Evolutionary conservation across 53 echinoderm and acorn worm genomes (phyloP).

Genomic region (Zoroaster sp.): DNA sequence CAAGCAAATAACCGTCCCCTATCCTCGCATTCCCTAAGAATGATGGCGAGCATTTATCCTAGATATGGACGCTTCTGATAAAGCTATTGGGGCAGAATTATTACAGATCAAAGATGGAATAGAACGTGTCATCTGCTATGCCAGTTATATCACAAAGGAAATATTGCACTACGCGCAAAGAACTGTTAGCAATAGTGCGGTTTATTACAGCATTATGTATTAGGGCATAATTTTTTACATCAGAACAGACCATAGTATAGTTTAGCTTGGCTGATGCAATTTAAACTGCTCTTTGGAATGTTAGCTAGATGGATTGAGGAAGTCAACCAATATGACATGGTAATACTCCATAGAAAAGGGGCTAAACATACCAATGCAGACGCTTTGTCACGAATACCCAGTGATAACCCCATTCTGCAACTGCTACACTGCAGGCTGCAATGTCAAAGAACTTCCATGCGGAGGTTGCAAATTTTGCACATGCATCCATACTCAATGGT

Average conservation of each 20-base stretch:
- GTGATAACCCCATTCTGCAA: too few relatives aligned
- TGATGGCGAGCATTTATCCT: neutral
- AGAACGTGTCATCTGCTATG: constrained; percentile 31
- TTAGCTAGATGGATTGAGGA: too few relatives aligned
- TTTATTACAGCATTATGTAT: constrained; percentile 33
- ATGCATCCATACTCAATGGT: neutral
- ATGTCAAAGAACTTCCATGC: too few relatives aligned
- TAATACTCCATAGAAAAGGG: too few relatives aligned
- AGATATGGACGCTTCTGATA: constrained; percentile 41
- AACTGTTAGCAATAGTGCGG: constrained; percentile 47
- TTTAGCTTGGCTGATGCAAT: constrained; percentile 40
- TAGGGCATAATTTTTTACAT: constrained; percentile 36
- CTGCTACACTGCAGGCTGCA: too few relatives aligned
- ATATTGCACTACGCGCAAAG: constrained; percentile 46
- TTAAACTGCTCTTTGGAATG: constrained; percentile 12
- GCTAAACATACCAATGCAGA: too few relatives aligned
- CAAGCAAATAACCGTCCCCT: neutral
- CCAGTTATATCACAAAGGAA: constrained; percentile 15
- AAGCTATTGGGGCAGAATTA: constrained; percentile 24
- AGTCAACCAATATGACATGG: too few relatives aligned
- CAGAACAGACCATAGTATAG: constrained; percentile 56
- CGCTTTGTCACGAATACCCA: too few relatives aligned
- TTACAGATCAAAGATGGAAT: constrained; percentile 14
- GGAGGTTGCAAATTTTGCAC: too few relatives aligned
- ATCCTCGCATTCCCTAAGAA: constrained; percentile 10